Base-by-base conservation (phyloP, 2,797 vertebrate species). In the Mallotus villosus region DNA sequence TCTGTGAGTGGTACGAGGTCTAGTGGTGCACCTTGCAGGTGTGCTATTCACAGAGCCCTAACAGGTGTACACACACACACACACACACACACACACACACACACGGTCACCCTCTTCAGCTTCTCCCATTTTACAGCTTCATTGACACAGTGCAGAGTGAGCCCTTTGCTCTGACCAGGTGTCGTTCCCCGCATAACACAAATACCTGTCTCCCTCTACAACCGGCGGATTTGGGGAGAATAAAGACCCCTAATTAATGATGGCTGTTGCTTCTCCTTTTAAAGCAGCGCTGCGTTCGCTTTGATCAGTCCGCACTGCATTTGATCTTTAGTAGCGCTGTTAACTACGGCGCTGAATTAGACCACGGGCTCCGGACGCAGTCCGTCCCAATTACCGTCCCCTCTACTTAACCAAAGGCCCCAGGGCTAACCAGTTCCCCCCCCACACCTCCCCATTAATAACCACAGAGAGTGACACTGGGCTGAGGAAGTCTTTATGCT, bases 161-260 rank as follows among this genome's bases (percentile, higher is more conserved):
- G 82, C 83, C 90, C 89, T 92, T 91, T 89, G 90, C 84, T 81
- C 78, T 89, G 92, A 90, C 91, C 94, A 96, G 95, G 94, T 96
- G 95, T 91, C 82, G 91, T 91, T 90, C 91, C 91, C 86, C 77
- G 80, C 92, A 74, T 84, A 86, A 91, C 90, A 93, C 93, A 86
- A 93, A 94, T 87, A 90, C 89, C 82, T 86, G 88, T 83, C 87
- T 74, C 59, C 78, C 77, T 90, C 79, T 74, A 55, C 25, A 80
- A 68, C 82, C 84, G 83, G 87, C 92, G 93, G 92, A 93, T 90
- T 53, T 84, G 84, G 79, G 79, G 74, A 75, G 92, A 93, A 92
- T 92, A 88, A 80, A 93, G 88, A 76, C 84, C 82, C 74, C 74
- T 84, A 86, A 90, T 93, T 91, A 88, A 93, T 93, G 86, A 92